phyloP scores from a whole-genome alignment of 2,113 vertebrate genomes.

The Cynoglossus semilaevis region DNA sequence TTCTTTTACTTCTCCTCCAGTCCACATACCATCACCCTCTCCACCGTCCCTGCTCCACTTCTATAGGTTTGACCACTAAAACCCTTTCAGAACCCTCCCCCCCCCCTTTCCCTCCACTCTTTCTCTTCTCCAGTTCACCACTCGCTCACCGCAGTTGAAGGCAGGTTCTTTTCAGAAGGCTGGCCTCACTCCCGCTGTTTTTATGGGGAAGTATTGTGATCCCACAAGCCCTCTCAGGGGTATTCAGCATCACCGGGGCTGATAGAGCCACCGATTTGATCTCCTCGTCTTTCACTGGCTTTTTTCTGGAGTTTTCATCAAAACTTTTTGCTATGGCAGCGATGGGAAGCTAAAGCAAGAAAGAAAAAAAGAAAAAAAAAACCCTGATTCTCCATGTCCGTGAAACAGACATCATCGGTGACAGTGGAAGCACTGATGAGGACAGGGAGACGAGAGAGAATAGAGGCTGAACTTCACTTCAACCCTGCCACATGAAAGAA shows the following conservation, averaged over 20 bases:
- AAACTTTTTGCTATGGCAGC: slow-evolving; percentile 48
- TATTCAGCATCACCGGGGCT: slow-evolving; percentile 61
- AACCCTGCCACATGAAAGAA: slow-evolving; percentile 53
- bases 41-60: slow-evolving; percentile 43
- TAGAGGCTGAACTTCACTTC: slow-evolving; percentile 39
- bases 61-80: slow-evolving; percentile 65
- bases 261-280: slow-evolving; percentile 68
- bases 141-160: slow-evolving; percentile 47
- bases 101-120: slow-evolving; percentile 16
- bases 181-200: slow-evolving; percentile 68
- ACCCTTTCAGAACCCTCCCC: slow-evolving; percentile 63
- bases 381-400: slow-evolving; percentile 31
- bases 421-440: slow-evolving; percentile 56
- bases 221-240: slow-evolving; percentile 55
- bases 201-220: slow-evolving; percentile 71
- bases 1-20: slow-evolving; percentile 27
- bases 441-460: slow-evolving; percentile 36
- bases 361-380: slow-evolving; percentile 13
- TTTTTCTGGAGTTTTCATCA: slow-evolving; percentile 64
- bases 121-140: slow-evolving; percentile 46
- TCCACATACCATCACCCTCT: slow-evolving; percentile 62
- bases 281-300: slow-evolving; percentile 63
- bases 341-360: slow-evolving; percentile 41
- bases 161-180: slow-evolving; percentile 62
- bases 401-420: slow-evolving; percentile 58